Evolutionary conservation across 2,797 vertebrate species (phyloP), one percentile per base, ranked within the genome.

Genomic region (Danio tinwini): DNA sequence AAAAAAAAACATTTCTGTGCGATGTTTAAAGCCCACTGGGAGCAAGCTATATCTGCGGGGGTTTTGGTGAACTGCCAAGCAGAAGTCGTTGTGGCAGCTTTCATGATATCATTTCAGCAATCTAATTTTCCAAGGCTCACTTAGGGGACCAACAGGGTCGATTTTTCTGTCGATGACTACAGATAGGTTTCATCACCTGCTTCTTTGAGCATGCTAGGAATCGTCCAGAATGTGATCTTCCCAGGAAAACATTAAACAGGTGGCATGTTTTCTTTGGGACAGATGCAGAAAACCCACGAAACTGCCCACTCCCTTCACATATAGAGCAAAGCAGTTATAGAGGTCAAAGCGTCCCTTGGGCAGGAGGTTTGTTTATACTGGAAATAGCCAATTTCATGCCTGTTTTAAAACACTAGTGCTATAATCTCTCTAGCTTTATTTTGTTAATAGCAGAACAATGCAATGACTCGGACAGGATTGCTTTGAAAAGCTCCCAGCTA

Each of bases 101-200:
- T 67, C 52, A 64, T 78, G 81, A 82, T 83, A 67, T 88, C 81
- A 82, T 83, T 84, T 75, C 61, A 76, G 81, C 85, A 84, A 86
- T 90, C 87, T 85, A 72, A 88, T 90, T 91, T 89, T 77, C 70
- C 68, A 81, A 77, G 77, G 55, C 82, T 85, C 85, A 87, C 88
- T 91, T 86, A 84, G 76, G 81, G 84, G 83, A 88, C 80, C 87
- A 86, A 82, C 87, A 84, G 64, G 84, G 85, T 85, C 88, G 90
- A 88, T 89, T 90, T 90, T 87, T 87, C 82, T 85, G 76, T 86
- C 86, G 81, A 84, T 88, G 81, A 50, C 63, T 63, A 68, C 63
- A 0, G 2, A 59, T 74, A 81, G 80, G 71, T 56, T 73, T 37
- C 4, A 61, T 70, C 64, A 39, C 17, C 53, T 76, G 80, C 73